Evolutionary conservation across 2,113 vertebrate genomes (phyloP).

Genomic region (Dasyurus viverrinus): DNA sequence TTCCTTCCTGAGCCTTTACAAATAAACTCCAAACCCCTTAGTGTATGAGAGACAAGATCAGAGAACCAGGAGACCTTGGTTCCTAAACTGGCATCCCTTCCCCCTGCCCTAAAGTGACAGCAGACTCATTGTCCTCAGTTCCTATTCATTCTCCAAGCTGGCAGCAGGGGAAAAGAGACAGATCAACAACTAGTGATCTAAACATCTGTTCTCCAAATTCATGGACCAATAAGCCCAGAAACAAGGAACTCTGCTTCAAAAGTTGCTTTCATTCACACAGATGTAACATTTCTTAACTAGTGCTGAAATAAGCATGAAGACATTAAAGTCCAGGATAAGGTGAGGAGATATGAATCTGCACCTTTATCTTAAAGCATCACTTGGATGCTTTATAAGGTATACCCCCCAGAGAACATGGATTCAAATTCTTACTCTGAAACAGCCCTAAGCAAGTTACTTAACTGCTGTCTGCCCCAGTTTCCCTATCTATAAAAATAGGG

Average conservation of each 20-base stretch:
- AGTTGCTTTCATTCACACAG: neutral
- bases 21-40: constrained; percentile 76
- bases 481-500: neutral
- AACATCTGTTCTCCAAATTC: neutral
- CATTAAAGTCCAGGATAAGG: neutral
- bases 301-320: neutral
- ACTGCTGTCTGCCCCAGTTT: neutral
- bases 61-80: neutral
- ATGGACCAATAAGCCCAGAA: neutral
- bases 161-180: neutral
- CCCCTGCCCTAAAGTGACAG: neutral
- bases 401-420: neutral
- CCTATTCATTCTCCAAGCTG: neutral
- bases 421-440: neutral
- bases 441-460: neutral
- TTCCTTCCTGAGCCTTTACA: constrained; percentile 80
- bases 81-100: neutral
- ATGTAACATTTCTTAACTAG: neutral
- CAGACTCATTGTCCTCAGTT: neutral
- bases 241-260: neutral
- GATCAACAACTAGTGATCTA: neutral
- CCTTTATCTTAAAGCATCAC: neutral
- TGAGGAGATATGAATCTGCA: neutral
- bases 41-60: neutral
- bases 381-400: neutral